Base-by-base conservation (phyloP, 1,140 invertebrate genomes). In the Mesaphorura yosii region DNA sequence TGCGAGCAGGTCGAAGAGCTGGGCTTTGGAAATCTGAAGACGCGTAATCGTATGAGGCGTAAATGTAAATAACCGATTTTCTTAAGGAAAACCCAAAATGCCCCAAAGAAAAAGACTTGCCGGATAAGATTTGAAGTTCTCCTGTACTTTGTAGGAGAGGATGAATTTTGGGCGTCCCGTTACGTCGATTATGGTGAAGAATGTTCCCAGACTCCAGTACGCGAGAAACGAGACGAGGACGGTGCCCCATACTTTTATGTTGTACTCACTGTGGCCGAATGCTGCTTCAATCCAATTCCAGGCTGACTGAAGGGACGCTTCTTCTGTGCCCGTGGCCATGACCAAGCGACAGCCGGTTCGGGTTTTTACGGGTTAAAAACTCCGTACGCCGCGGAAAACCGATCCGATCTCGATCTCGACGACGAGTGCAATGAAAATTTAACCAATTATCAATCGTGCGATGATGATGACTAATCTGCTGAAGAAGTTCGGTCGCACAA, bases 71-170 rank as follows among this genome's bases (percentile, higher is more conserved):
- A 34, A 34, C n/a, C n/a, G n/a, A 34, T 34, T 34, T 22, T 27
- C 28, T 46, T 22, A 46, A n/a, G n/a, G n/a, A n/a, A n/a, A n/a
- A n/a, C n/a, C n/a, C n/a, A n/a, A n/a, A n/a, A n/a, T n/a, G n/a
- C n/a, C n/a, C n/a, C 67, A 22, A 72, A 71, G 25, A 73, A 4
- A n/a, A n/a, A n/a, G n/a, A 34, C 45, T 31, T 48, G 48, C 52
- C 40, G 53, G 48, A 27, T 59, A 47, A n/a, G n/a, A 7, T 40
- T 53, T 48, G 40, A 60, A 50, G 29, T 53, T 47, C 25, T 52
- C 50, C 27, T 73, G 72, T 47, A 73, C 67, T 59, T 71, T 71
- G 57, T 73, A 73, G 19, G 65, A 65, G 3, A 67, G 59, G 6
- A 72, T 55, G 59, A 65, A 66, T 17, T 59, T 55, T 46, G 72